These are phyloP conservation scores for Cantharis flavilabris DNA, from an alignment of 2,888 invertebrate species.

Conservation along the genomic window DNA sequence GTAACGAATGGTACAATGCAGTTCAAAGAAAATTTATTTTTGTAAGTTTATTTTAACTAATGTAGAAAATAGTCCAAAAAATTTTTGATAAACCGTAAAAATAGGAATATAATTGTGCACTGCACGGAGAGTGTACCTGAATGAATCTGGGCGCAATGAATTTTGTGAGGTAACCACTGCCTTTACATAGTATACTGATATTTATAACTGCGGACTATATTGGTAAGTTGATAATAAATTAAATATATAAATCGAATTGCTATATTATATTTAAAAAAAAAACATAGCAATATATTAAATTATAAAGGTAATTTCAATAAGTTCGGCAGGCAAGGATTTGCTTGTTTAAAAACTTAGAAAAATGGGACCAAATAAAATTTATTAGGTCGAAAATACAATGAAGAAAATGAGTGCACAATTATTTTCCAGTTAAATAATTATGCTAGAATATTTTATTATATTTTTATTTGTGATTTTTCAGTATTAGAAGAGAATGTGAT, in stretches of 20 bases:
- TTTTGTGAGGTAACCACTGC: too few relatives aligned
- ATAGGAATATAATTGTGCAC: neutral
- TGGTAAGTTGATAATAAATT: too few relatives aligned
- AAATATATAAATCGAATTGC: too few relatives aligned
- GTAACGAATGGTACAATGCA: neutral
- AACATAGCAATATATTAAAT: too few relatives aligned
- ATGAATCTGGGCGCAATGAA: too few relatives aligned
- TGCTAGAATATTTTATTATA: neutral
- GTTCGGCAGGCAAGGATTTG: too few relatives aligned
- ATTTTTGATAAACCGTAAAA: neutral
- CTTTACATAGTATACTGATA: too few relatives aligned
- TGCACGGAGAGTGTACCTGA: neutral
- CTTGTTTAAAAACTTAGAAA: neutral
- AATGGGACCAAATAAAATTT: neutral
- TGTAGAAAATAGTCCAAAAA: neutral
- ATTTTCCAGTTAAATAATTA: neutral
- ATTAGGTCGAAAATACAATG: neutral
- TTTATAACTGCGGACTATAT: too few relatives aligned
- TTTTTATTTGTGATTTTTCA: neutral
- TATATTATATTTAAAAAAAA: too few relatives aligned
- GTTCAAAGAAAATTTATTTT: neutral
- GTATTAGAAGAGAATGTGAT: constrained; percentile 3
- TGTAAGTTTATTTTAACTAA: neutral
- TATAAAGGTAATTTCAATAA: too few relatives aligned
- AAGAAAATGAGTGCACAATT: neutral